These are phyloP conservation scores for Lottia scabra DNA, from an alignment of 2,888 invertebrate genomes.

Conservation along the genomic window DNA sequence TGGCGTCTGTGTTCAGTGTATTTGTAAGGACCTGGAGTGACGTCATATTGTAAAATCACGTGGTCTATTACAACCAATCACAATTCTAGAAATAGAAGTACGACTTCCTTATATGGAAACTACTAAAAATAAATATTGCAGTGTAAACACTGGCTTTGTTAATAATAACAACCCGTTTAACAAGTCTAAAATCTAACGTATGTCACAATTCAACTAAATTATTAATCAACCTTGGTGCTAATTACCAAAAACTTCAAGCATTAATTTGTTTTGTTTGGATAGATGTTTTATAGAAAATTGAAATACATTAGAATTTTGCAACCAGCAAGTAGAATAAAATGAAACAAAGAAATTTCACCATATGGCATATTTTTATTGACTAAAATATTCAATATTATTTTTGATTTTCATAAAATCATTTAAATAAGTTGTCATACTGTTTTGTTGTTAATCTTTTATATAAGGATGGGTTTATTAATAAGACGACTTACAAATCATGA, in stretches of 20 bases:
- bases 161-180: conserved; percentile 18
- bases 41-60: conserved; percentile 15
- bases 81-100: background rate
- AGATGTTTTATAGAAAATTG: too few relatives aligned
- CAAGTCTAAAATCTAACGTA: conserved; percentile 1
- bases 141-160: conserved; percentile 16
- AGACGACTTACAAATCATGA: too few relatives aligned
- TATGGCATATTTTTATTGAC: too few relatives aligned
- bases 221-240: background rate
- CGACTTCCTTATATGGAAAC: conserved; percentile 15
- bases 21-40: conserved; percentile 16
- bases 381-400: too few relatives aligned
- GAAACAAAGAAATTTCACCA: too few relatives aligned
- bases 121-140: conserved; percentile 16
- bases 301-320: background rate
- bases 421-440: too few relatives aligned
- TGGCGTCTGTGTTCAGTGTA: conserved; percentile 15
- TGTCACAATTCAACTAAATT: background rate
- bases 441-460: too few relatives aligned
- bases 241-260: too few relatives aligned
- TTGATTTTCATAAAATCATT: too few relatives aligned
- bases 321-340: too few relatives aligned
- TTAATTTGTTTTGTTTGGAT: too few relatives aligned
- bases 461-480: too few relatives aligned
- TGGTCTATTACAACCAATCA: conserved; percentile 6